Percentiles rank a stretch among this genome's conserved stretches.
Conservation (phyloP, 35 echinoderm and acorn worm species). For the Lytechinus variegatus region DNA sequence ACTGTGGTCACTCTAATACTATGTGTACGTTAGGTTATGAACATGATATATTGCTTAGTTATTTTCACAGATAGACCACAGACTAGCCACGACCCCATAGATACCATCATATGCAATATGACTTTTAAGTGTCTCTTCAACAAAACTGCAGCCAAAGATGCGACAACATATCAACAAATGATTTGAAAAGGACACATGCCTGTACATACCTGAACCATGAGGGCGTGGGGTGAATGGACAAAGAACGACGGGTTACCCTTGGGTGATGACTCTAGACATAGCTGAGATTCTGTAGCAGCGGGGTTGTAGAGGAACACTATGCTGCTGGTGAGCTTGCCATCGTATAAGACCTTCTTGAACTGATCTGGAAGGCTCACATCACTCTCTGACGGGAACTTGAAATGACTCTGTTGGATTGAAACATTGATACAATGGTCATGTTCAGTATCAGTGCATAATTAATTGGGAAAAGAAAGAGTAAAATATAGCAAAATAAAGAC, state of each 20-base stretch:
- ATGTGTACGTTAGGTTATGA: no score
- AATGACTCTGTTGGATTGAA: conserved; percentile 74
- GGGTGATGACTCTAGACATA: conserved; percentile 94
- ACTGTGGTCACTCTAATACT: no score
- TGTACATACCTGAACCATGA: conserved; percentile 94
- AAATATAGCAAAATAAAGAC: no score
- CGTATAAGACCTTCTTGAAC: conserved; percentile 95
- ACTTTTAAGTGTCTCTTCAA: no score
- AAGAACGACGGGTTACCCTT: conserved; percentile 98
- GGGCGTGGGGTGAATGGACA: conserved; percentile 97
- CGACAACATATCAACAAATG: no score
- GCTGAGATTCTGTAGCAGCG: conserved; percentile 85
- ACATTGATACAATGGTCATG: background rate
- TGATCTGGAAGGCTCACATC: conserved; percentile 89
- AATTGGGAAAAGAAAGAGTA: no score
- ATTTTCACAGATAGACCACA: no score
- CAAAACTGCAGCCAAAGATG: no score
- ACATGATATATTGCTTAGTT: no score
- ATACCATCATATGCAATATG: no score
- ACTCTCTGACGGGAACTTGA: conserved; percentile 99
- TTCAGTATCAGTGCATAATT: no score
- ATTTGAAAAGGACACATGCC: background rate
- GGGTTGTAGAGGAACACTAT: conserved; percentile 99
- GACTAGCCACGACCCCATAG: no score
- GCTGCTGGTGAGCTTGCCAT: conserved; percentile 91